Base-by-base conservation (phyloP, 2,888 invertebrate genomes). In the Coenonympha glycerion region DNA sequence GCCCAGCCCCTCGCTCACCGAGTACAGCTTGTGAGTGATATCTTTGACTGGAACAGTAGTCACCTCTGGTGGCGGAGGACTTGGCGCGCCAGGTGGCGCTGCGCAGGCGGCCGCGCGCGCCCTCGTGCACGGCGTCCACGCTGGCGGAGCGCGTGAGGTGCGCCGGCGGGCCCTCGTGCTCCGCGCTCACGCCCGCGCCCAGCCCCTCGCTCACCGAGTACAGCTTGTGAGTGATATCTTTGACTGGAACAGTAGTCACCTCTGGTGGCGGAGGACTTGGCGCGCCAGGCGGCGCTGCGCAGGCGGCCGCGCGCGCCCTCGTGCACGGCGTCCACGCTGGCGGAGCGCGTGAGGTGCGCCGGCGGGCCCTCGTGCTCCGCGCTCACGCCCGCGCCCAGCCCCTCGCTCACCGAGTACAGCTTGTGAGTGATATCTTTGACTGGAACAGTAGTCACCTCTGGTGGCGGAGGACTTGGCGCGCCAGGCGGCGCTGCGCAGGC, bases 181-280 rank as follows among this genome's bases (percentile, higher is more conserved):
- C 73, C 88, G 40, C 64, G 53, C 59, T 85, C 72, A 70, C 88
- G 62, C 71, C 89, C 61, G 89, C 89, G 31, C 88, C 83, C 56
- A 93, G 78, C 41, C 93, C 92, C 69, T 94, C 94, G 71, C 93
- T 93, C 62, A 94, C n/a, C n/a, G n/a, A n/a, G n/a, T n/a, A n/a
- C n/a, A n/a, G n/a, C n/a, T n/a, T n/a, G n/a, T n/a, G n/a, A n/a
- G n/a, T n/a, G n/a, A n/a, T n/a, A n/a, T n/a, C n/a, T n/a, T n/a
- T n/a, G n/a, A n/a, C n/a, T n/a, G 71, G 9, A n/a, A n/a, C n/a
- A n/a, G n/a, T n/a, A n/a, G n/a, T 51, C 57, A 79, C 82, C 76
- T 68, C 71, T 76, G 13, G 65, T 62, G 9, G 69, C 56, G 6
- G 89, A 74, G 8, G 76, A 68, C 13, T 81, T 62, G 0, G 82